phyloP scores from a whole-genome alignment of 2,113 vertebrate species.

The Charina bottae region DNA sequence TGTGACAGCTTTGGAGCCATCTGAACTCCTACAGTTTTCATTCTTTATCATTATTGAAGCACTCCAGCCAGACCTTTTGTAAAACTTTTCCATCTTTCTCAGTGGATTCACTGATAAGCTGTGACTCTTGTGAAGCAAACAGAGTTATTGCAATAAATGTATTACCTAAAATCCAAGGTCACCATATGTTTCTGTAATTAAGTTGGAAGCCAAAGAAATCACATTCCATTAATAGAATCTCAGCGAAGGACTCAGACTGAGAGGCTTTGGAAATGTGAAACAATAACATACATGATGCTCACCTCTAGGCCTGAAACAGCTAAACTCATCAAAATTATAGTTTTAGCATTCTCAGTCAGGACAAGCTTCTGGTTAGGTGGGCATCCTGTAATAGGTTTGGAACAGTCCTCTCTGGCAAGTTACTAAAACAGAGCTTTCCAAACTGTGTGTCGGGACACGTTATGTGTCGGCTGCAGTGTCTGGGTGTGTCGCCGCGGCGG shows the following conservation, averaged over 20 bases:
- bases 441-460: no score
- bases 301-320: not conserved
- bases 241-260: conserved; percentile 36
- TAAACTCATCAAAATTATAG: no score
- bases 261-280: conserved; percentile 19
- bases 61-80: rapidly evolving
- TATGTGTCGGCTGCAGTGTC: no score
- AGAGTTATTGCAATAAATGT: conserved; percentile 47
- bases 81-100: not conserved
- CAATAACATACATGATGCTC: not conserved
- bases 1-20: not conserved
- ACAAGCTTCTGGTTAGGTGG: not conserved
- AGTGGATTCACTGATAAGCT: not conserved
- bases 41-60: not conserved
- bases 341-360: not conserved
- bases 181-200: conserved; percentile 55
- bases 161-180: conserved; percentile 50
- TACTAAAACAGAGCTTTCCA: not conserved
- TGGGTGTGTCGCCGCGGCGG: no score
- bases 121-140: conserved; percentile 22
- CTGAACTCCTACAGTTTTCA: not conserved
- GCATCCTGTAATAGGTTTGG: not conserved
- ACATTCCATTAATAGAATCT: conserved; percentile 41
- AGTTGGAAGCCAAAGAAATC: conserved; percentile 45
- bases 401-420: not conserved